A percentile compares a stretch with the other conserved stretches of the same genome.
These are phyloP conservation scores for Zaprionus obscuricornis DNA, from an alignment of 2,888 invertebrate genomes.

Conservation along the genomic window DNA sequence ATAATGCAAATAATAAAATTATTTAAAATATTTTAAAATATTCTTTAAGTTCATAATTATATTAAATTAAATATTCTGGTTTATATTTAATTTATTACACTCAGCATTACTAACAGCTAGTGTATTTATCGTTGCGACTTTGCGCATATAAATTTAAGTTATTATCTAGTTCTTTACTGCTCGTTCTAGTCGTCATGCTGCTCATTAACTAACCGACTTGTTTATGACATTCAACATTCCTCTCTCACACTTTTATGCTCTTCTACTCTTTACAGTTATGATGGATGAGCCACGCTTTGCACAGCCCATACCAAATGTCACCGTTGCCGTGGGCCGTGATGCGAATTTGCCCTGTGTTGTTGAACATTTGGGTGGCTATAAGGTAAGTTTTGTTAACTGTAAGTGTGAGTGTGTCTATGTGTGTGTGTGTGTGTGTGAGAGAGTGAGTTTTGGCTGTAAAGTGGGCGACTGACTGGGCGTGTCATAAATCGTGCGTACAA, in stretches of 20 bases:
- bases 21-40: too few relatives aligned
- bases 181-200: constrained; percentile 10
- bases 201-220: constrained; percentile 66
- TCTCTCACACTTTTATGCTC: constrained; percentile 1
- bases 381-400: constrained; percentile 86
- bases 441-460: background rate
- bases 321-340: constrained; percentile 94
- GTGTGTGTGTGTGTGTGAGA: too few relatives aligned
- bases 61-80: too few relatives aligned
- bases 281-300: constrained; percentile 94
- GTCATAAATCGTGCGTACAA: constrained; percentile 55
- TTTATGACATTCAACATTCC: constrained; percentile 23
- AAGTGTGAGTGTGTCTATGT: too few relatives aligned
- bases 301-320: constrained; percentile 96
- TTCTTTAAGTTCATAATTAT: too few relatives aligned
- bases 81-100: too few relatives aligned
- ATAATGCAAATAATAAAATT: too few relatives aligned
- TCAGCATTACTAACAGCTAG: too few relatives aligned
- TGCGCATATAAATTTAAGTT: too few relatives aligned
- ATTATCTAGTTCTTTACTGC: constrained; percentile 10
- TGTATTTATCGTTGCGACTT: too few relatives aligned
- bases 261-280: constrained; percentile 86
- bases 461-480: background rate
- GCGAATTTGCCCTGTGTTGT: constrained; percentile 95
- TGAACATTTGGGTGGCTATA: constrained; percentile 94